Evolutionary conservation across 2,797 vertebrate genomes (phyloP).

Genomic region (Decapterus maruadsi): DNA sequence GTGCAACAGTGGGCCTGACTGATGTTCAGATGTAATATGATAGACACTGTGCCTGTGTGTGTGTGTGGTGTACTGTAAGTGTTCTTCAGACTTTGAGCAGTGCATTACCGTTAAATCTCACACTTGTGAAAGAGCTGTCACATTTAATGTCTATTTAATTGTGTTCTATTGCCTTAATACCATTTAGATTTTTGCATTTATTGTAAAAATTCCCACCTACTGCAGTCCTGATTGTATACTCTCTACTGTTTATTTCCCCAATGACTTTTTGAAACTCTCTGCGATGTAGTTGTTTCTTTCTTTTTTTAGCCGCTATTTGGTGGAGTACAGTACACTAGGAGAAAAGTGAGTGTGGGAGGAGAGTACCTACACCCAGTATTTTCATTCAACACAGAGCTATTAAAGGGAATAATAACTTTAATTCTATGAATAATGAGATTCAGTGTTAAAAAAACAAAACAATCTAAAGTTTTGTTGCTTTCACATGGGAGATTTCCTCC

Average conservation of each 20-base stretch:
- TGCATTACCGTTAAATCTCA: neutral
- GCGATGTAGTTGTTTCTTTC: neutral
- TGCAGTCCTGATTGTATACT: neutral
- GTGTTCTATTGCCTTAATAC: neutral
- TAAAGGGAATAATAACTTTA: neutral
- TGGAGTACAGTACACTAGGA: neutral
- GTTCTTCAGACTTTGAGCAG: neutral
- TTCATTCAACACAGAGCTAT: neutral
- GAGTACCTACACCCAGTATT: neutral
- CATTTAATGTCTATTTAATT: neutral
- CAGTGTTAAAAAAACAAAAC: neutral
- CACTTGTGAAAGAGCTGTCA: neutral
- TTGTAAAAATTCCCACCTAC: neutral
- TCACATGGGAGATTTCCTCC: neutral
- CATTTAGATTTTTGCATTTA: neutral
- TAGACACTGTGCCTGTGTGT: neutral
- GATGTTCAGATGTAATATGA: constrained; percentile 37
- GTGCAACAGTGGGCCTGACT: constrained; percentile 44
- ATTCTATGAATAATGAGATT: neutral
- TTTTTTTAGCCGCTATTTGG: neutral
- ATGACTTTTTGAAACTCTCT: constrained; percentile 3
- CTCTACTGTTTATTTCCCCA: constrained; percentile 4
- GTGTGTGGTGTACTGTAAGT: constrained; percentile 17
- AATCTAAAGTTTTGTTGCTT: neutral
- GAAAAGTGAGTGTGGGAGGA: neutral